Conservation (phyloP, 2,113 vertebrate species). For the Aegithalos caudatus region DNA sequence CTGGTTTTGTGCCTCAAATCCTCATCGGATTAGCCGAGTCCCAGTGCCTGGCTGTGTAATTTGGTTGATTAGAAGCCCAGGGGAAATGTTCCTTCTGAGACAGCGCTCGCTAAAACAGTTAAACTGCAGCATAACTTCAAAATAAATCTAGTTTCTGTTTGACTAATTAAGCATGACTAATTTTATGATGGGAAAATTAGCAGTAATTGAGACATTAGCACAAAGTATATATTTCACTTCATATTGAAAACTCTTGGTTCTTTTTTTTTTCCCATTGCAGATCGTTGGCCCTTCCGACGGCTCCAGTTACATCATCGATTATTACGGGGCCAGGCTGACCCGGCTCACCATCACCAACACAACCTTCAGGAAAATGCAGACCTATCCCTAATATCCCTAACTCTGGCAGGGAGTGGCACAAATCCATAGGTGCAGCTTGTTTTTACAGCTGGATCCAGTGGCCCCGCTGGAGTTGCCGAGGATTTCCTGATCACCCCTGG, state of each 20-base stretch:
- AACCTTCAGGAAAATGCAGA: conserved; percentile 93
- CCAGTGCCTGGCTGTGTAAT: conserved; percentile 21
- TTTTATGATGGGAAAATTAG: conserved; percentile 69
- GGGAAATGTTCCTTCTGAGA: conserved; percentile 48
- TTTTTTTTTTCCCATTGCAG: conserved; percentile 65
- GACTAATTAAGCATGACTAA: conserved; percentile 68
- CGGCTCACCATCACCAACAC: conserved; percentile 90
- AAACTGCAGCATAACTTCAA: conserved; percentile 61
- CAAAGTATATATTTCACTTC: conserved; percentile 58
- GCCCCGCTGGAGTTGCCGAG: background rate
- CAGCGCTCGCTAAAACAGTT: conserved; percentile 40
- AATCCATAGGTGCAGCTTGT: background rate
- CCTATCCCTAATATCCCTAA: conserved; percentile 84
- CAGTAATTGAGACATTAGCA: conserved; percentile 62
- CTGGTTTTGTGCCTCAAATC: conserved; percentile 37
- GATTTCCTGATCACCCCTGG: background rate
- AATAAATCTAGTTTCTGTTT: conserved; percentile 67
- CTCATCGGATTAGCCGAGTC: background rate
- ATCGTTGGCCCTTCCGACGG: conserved; percentile 96
- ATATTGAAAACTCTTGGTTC: conserved; percentile 33
- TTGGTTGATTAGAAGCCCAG: conserved; percentile 49
- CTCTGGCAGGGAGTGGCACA: conserved; percentile 33
- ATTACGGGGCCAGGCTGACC: conserved; percentile 92
- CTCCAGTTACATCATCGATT: conserved; percentile 97
- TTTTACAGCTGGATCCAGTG: background rate